phyloP scores from a whole-genome alignment of 2,113 vertebrate species.

The Condylura cristata region DNA sequence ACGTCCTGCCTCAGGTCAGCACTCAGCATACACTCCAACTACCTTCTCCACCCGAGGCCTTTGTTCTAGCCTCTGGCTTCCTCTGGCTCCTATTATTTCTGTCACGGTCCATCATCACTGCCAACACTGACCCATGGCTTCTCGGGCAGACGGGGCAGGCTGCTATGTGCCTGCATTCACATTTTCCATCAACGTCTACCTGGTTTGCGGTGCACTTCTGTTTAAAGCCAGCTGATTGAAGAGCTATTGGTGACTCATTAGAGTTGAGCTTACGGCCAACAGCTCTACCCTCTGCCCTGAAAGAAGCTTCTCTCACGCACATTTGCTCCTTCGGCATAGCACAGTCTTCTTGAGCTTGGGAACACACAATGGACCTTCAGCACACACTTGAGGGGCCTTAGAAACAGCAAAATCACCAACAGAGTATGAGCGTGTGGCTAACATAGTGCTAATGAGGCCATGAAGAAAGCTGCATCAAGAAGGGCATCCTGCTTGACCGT shows the following conservation, averaged over 20 bases:
- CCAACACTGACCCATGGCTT: background rate
- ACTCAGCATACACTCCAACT: too few species aligned
- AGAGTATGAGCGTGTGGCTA: background rate
- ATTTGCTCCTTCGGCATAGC: accelerated
- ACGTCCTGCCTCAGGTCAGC: background rate
- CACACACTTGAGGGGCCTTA: background rate
- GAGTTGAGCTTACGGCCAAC: background rate
- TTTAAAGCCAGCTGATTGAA: background rate
- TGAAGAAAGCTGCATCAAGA: background rate
- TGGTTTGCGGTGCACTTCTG: background rate
- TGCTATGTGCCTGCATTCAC: background rate
- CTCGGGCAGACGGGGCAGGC: background rate
- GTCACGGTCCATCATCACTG: too few species aligned
- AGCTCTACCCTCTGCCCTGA: background rate
- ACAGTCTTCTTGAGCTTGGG: accelerated
- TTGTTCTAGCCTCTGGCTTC: too few species aligned
- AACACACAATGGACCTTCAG: background rate
- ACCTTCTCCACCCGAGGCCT: too few species aligned
- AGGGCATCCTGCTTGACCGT: background rate
- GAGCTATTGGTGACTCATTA: background rate
- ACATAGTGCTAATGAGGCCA: background rate
- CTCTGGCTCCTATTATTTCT: background rate
- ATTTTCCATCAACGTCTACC: background rate
- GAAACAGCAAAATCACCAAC: background rate
- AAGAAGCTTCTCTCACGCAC: background rate